Conservation (phyloP, 2,888 invertebrate genomes). For the Ephialtes manifestator region DNA sequence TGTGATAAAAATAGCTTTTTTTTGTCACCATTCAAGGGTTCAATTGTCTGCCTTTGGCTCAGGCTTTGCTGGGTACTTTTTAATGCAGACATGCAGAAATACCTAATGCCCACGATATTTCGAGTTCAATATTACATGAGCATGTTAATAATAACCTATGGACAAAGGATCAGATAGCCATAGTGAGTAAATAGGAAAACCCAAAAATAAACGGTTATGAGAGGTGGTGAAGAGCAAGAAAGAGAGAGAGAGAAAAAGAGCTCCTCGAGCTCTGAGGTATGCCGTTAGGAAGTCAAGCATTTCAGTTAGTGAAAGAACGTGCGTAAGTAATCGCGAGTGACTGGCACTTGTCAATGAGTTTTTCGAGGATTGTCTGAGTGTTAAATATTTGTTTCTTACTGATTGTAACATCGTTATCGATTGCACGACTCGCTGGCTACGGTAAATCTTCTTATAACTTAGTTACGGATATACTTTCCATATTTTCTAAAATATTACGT, state of each 20-base stretch:
- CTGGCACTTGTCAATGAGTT: conserved; percentile 33
- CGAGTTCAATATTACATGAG: conserved; percentile 79
- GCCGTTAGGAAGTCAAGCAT: conserved; percentile 60
- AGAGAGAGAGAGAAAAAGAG: conserved; percentile 48
- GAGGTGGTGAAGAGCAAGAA: conserved; percentile 69
- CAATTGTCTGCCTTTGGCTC: background rate
- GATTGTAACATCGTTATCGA: background rate
- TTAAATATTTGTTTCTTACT: background rate
- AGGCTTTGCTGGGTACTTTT: conserved; percentile 19
- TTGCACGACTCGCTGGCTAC: conserved; percentile 3
- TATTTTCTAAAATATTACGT: background rate
- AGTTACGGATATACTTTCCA: too few relatives aligned
- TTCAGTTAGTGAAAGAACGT: conserved; percentile 73
- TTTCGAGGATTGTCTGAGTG: background rate
- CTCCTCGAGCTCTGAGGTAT: conserved; percentile 30
- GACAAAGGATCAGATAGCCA: conserved; percentile 71
- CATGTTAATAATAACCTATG: conserved; percentile 73
- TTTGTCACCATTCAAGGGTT: background rate
- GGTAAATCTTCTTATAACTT: conserved; percentile 1
- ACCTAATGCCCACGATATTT: conserved; percentile 17
- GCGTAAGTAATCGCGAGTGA: conserved; percentile 39
- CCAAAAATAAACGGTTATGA: conserved; percentile 75
- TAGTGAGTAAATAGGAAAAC: conserved; percentile 70
- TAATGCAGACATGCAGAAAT: conserved; percentile 41
- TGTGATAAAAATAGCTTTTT: background rate